Evolutionary conservation across 2,888 invertebrate genomes (phyloP).

Genomic region (Leptopterna dolabrata): DNA sequence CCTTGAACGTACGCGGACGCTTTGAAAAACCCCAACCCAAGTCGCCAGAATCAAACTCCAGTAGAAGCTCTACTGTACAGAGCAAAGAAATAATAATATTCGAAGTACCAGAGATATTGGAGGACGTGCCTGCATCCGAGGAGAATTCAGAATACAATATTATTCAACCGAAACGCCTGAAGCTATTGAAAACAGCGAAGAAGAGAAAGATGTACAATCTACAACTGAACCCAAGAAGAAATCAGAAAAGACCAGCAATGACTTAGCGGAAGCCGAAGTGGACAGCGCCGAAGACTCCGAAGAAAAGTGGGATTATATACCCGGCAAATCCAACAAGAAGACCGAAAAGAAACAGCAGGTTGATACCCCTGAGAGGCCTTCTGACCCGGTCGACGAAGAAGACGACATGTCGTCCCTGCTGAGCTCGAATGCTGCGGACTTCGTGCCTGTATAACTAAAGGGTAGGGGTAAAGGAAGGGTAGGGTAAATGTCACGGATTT

Average conservation of each 20-base stretch:
- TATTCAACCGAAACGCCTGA: not conserved
- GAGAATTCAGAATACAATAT: not conserved
- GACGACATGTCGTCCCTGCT: conserved; percentile 79
- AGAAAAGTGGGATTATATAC: conserved; percentile 89
- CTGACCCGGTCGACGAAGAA: conserved; percentile 59
- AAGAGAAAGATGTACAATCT: not conserved
- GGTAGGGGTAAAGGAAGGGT: too few species aligned
- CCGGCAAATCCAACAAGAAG: conserved; percentile 56
- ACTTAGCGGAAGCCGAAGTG: conserved; percentile 70
- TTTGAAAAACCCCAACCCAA: conserved; percentile 43
- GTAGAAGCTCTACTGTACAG: not conserved
- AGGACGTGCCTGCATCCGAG: not conserved
- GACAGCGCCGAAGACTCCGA: conserved; percentile 74
- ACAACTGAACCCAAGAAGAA: not conserved
- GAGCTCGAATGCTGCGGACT: conserved; percentile 89
- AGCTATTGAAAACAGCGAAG: not conserved
- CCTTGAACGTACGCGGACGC: conserved; percentile 58
- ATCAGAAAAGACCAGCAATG: conserved; percentile 51
- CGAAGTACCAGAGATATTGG: not conserved
- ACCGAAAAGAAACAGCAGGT: conserved; percentile 30
- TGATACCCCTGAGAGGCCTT: not conserved
- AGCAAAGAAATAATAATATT: conserved; percentile 7
- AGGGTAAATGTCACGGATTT: too few species aligned
- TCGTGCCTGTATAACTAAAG: conserved; percentile 78
- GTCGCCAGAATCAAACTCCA: not conserved